phyloP scores from a whole-genome alignment of 2,113 vertebrate genomes.

The Hypanus sabinus region DNA sequence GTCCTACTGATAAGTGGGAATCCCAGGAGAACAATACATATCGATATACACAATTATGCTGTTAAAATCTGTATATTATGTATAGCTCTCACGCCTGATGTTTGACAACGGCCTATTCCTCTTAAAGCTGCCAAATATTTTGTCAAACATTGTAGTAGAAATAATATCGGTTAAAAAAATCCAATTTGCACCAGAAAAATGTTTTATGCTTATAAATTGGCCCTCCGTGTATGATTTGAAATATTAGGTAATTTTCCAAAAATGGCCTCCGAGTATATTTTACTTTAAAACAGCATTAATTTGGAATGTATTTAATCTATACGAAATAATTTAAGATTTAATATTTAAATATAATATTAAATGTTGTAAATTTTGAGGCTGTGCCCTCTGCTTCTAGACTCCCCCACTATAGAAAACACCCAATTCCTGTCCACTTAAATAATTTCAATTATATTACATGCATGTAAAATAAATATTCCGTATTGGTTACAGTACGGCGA shows the following conservation, averaged over 20 bases:
- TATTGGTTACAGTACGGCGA: too few relatives aligned
- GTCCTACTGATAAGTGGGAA: neutral
- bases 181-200: neutral
- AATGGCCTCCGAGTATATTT: neutral
- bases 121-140: neutral
- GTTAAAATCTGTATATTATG: conserved; percentile 28
- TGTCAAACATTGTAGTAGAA: neutral
- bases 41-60: conserved; percentile 22
- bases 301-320: too few relatives aligned
- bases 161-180: neutral
- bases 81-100: neutral
- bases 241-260: neutral
- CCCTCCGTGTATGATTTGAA: neutral
- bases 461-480: too few relatives aligned
- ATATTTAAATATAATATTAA: too few relatives aligned
- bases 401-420: too few relatives aligned
- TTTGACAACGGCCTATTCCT: neutral
- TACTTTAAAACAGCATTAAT: neutral
- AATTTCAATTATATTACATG: too few relatives aligned
- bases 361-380: too few relatives aligned
- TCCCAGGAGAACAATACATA: conserved; percentile 18
- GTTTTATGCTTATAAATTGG: neutral
- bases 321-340: too few relatives aligned
- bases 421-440: too few relatives aligned
- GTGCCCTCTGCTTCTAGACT: too few relatives aligned